Percentiles rank a stretch among this genome's conserved stretches.
These are phyloP conservation scores for Eristalinus sepulchralis DNA, from an alignment of 2,888 invertebrate species.

Conservation along the genomic window DNA sequence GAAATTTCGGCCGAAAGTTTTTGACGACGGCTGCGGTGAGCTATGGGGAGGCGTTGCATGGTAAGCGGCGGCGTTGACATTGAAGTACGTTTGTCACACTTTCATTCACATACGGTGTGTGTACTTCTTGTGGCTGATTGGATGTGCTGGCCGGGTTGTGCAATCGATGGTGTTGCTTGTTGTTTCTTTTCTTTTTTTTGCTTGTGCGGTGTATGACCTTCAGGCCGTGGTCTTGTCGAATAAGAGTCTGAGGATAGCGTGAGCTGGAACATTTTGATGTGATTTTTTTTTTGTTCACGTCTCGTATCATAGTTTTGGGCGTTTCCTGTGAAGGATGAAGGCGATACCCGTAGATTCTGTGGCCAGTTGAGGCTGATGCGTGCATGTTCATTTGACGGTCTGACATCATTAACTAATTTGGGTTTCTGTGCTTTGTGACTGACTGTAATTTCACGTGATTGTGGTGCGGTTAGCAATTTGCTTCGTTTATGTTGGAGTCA, in stretches of 20 bases:
- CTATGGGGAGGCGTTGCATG: neutral
- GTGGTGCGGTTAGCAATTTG: neutral
- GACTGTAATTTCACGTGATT: neutral
- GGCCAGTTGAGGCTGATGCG: neutral
- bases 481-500: neutral
- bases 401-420: neutral
- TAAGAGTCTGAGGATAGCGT: neutral
- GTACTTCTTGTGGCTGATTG: neutral
- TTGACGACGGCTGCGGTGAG: neutral
- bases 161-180: neutral
- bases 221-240: neutral
- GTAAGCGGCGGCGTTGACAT: neutral
- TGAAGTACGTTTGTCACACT: neutral
- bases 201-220: neutral
- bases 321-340: neutral
- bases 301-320: neutral
- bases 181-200: neutral
- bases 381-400: neutral
- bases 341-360: neutral
- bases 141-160: neutral
- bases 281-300: neutral
- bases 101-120: neutral
- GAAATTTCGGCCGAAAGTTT: slow-evolving; percentile 15
- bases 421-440: neutral
- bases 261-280: neutral